Evolutionary conservation across 2,888 invertebrate species (phyloP), one percentile per base, ranked within the genome.

Genomic region (Agrotis puta): DNA sequence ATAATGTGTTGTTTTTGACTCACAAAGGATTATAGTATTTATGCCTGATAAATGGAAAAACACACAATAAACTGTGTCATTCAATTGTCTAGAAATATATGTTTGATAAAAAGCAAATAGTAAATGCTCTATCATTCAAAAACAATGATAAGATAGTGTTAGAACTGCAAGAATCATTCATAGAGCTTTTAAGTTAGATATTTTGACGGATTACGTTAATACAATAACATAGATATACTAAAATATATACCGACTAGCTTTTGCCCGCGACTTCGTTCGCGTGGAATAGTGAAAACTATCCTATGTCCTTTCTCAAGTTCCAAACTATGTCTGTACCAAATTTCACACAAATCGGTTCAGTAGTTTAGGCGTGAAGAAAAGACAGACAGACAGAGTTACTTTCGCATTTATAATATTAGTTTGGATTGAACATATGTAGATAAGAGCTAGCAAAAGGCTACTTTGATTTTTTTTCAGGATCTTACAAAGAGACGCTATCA

Each of bases 91-190:
- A 2, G 16, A 16, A n/a, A 50, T 47, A 27, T 53, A 27, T 58
- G 27, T 51, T 45, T 9, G 59, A 64, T 63, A 70, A 58, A 57
- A 74, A 9, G 9, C 18, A 45, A 24, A 61, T 13, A 13, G 2
- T 24, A 27, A 18, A 27, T 20, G 11, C 33, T 14, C 7, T 48
- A 61, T 66, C 53, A 45, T 64, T 39, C 33, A 67, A 63, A 69
- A 59, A 63, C 57, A 70, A 64, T 53, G 83, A 83, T 85, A 61
- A 81, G 70, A 78, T 78, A 83, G 48, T 33, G 13, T 24, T 16
- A 20, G 27, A 76, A 78, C 48, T 50, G 59, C 62, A 76, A 27
- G 20, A 54, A 62, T 75, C 62, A 51, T 74, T 80, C 61, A 64
- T 57, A 53, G 14, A 33, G 13, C 16, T 59, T 56, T 63, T 43